Conservation (phyloP, 2,888 invertebrate species). For the Cheilosia pagana region DNA sequence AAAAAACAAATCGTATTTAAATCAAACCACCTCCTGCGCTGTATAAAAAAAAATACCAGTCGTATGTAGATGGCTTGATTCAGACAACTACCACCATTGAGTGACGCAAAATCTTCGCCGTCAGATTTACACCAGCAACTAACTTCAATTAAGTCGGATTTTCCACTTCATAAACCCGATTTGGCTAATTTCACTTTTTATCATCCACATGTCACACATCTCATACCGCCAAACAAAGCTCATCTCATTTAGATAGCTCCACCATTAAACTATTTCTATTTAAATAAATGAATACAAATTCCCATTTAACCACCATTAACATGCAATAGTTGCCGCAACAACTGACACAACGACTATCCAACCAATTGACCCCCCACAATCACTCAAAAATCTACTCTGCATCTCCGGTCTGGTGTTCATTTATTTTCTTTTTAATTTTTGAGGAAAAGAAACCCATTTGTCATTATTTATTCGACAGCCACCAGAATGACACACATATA, state of each 20-base stretch:
- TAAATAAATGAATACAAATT: constrained; percentile 73
- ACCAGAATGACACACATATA: constrained; percentile 52
- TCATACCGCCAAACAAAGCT: too few relatives aligned
- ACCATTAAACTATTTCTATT: constrained; percentile 32
- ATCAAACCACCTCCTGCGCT: too few relatives aligned
- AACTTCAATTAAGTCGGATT: too few relatives aligned
- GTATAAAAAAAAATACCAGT: too few relatives aligned
- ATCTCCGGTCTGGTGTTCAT: constrained; percentile 17
- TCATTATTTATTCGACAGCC: constrained; percentile 75
- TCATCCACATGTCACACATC: too few relatives aligned
- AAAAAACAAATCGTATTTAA: too few relatives aligned
- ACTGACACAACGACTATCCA: background rate
- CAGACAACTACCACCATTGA: too few relatives aligned
- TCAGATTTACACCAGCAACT: too few relatives aligned
- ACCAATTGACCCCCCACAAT: constrained; percentile 71
- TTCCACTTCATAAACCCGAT: too few relatives aligned
- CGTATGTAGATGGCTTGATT: too few relatives aligned
- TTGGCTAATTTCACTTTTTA: too few relatives aligned
- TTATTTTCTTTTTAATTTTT: constrained; percentile 31
- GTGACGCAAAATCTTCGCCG: too few relatives aligned
- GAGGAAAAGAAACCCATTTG: constrained; percentile 73
- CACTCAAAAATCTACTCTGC: constrained; percentile 48
- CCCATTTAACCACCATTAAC: constrained; percentile 56
- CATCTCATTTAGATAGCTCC: background rate
- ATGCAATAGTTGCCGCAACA: constrained; percentile 14